Percentiles rank a stretch among this genome's conserved stretches.
Conservation (phyloP, 2,888 invertebrate genomes). For the Octonoba sinensis region DNA sequence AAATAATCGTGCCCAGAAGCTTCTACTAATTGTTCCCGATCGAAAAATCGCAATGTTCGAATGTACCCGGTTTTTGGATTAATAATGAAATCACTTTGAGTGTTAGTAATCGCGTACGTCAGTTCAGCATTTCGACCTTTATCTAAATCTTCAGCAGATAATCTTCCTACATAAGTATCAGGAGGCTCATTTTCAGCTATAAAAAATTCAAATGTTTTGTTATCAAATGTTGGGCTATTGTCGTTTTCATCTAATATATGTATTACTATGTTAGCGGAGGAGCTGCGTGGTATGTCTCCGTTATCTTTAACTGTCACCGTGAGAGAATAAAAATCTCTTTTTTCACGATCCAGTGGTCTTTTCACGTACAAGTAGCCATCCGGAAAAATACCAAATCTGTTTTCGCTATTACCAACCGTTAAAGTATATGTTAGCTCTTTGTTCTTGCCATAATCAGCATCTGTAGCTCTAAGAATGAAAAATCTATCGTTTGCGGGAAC, state of each 20-base stretch:
- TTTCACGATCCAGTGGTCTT: slow-evolving; percentile 88
- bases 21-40: slow-evolving; percentile 87
- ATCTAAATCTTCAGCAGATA: slow-evolving; percentile 90
- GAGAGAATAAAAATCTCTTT: slow-evolving; percentile 89
- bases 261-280: slow-evolving; percentile 90
- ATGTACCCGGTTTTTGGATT: slow-evolving; percentile 92
- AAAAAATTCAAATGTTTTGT: slow-evolving; percentile 89
- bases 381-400: slow-evolving; percentile 93
- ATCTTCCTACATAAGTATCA: slow-evolving; percentile 91
- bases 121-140: slow-evolving; percentile 92
- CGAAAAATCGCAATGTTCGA: slow-evolving; percentile 86
- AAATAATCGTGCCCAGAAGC: slow-evolving; percentile 83
- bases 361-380: slow-evolving; percentile 93
- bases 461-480: slow-evolving; percentile 89
- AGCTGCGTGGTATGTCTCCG: slow-evolving; percentile 80
- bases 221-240: slow-evolving; percentile 91
- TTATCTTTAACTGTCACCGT: slow-evolving; percentile 87
- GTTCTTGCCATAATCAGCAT: slow-evolving; percentile 86
- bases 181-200: slow-evolving; percentile 89
- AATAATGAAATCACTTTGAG: slow-evolving; percentile 84
- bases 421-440: slow-evolving; percentile 86
- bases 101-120: slow-evolving; percentile 77
- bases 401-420: slow-evolving; percentile 86
- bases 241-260: slow-evolving; percentile 97
- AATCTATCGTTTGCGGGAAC: slow-evolving; percentile 91